Base-by-base conservation (phyloP, 2,888 invertebrate species). In the Nesidiocoris tenuis region DNA sequence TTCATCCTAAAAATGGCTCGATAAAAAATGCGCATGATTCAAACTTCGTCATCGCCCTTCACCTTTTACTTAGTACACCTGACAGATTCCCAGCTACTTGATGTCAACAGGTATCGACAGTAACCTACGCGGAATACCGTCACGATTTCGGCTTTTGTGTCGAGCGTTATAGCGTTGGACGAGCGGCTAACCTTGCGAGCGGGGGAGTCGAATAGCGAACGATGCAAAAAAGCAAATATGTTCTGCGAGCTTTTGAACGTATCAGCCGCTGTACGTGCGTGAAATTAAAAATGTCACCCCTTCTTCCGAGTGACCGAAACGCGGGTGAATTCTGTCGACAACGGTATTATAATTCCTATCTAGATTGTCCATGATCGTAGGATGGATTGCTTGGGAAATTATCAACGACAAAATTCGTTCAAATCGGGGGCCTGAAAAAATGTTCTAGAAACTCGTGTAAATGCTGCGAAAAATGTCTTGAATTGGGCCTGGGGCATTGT, bases 121-220 rank as follows among this genome's bases (percentile, higher is more conserved):
- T 7, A 39, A 12, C 5, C 39, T 39, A 22, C 25, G 24, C 1
- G 55, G 66, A 66, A 55, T 55, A 39, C 66, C 54, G 39, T 39
- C 66, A 66, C 66, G 66, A 66, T 66, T 66, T 66, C 54, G 39
- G 17, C 66, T 66, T 66, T 66, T 66, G 66, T 66, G 66, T 55
- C 55, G 54, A 66, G 19, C 55, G 19, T 23, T 66, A 54, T 54
- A 55, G n/a, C n/a, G n/a, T n/a, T n/a, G n/a, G n/a, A n/a, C n/a
- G n/a, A n/a, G n/a, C n/a, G n/a, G n/a, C n/a, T n/a, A n/a, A n/a
- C n/a, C n/a, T n/a, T n/a, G n/a, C 54, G 9, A 19, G 55, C 24
- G 66, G 17, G 55, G 55, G 66, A 66, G 39, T 21, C 19, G 66
- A 24, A 65, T 17, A 65, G 39, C n/a, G n/a, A 39, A 39, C 39